Conservation (phyloP, 2,797 vertebrate species). For the Macrochelys suwanniensis region DNA sequence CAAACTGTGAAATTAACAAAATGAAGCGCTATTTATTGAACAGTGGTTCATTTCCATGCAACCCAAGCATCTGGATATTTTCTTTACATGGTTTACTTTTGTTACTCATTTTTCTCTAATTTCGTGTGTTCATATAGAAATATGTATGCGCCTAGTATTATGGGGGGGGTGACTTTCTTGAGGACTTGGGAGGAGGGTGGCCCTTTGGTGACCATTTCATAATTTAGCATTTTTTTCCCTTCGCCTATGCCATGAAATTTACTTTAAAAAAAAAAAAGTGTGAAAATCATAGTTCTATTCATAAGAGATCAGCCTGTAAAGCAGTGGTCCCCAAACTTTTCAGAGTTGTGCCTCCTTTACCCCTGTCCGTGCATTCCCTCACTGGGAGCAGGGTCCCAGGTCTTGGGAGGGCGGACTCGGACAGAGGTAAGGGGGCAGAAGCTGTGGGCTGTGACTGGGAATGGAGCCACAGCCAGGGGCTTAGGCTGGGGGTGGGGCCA, state of each 20-base stretch:
- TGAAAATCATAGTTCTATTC: background rate
- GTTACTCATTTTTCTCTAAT: background rate
- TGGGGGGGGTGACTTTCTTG: background rate
- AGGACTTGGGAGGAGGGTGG: background rate
- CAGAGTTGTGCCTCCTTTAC: background rate
- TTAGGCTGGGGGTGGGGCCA: too few relatives aligned
- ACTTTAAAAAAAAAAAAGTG: background rate
- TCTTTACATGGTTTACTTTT: background rate
- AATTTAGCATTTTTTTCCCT: background rate
- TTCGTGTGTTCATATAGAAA: background rate
- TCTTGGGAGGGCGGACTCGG: too few relatives aligned
- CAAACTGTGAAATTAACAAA: background rate
- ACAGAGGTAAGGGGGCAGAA: too few relatives aligned
- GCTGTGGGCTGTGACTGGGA: too few relatives aligned
- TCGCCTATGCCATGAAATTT: background rate
- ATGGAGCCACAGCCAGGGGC: too few relatives aligned
- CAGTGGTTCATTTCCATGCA: accelerated
- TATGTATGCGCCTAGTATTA: background rate
- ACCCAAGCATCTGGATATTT: background rate
- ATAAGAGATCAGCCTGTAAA: background rate
- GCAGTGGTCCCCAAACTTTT: background rate
- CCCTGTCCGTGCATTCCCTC: too few relatives aligned
- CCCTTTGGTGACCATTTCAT: background rate
- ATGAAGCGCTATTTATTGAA: background rate
- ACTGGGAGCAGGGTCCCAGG: too few relatives aligned